Evolutionary conservation across 2,888 invertebrate genomes (phyloP).

Genomic region (Serripes groenlandicus): DNA sequence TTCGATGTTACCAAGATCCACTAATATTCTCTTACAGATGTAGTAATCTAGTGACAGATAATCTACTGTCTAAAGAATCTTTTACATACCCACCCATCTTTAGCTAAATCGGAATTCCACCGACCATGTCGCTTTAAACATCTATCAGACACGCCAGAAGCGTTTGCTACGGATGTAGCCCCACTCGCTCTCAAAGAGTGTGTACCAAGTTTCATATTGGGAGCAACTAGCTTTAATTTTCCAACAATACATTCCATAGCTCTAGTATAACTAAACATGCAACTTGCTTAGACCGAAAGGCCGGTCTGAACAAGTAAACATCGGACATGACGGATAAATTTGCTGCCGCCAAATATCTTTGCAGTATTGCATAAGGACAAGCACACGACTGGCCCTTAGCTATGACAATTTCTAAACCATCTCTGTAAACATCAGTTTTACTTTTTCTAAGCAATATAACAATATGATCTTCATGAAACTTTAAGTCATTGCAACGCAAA

Average conservation of each 20-base stretch:
- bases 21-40: no score
- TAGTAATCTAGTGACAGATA: no score
- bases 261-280: slow-evolving; percentile 37
- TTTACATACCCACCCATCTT: slow-evolving; percentile 39
- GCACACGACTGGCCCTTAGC: slow-evolving; percentile 32
- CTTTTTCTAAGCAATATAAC: slow-evolving; percentile 15
- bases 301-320: slow-evolving; percentile 33
- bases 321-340: background rate
- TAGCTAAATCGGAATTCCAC: slow-evolving; percentile 38
- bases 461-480: slow-evolving; percentile 15
- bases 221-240: slow-evolving; percentile 42
- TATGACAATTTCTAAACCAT: slow-evolving; percentile 30
- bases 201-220: slow-evolving; percentile 33
- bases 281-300: slow-evolving; percentile 14
- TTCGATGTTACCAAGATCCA: no score
- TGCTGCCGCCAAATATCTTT: slow-evolving; percentile 17
- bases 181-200: slow-evolving; percentile 41
- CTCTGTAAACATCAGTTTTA: slow-evolving; percentile 41
- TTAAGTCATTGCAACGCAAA: slow-evolving; percentile 21
- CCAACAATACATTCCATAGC: slow-evolving; percentile 29
- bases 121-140: slow-evolving; percentile 49
- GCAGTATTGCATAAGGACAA: slow-evolving; percentile 33
- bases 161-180: slow-evolving; percentile 22
- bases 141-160: slow-evolving; percentile 17
- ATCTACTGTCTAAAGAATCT: slow-evolving; percentile 23